Conservation (phyloP, 2,113 vertebrate species). For the Pongo pygmaeus region DNA sequence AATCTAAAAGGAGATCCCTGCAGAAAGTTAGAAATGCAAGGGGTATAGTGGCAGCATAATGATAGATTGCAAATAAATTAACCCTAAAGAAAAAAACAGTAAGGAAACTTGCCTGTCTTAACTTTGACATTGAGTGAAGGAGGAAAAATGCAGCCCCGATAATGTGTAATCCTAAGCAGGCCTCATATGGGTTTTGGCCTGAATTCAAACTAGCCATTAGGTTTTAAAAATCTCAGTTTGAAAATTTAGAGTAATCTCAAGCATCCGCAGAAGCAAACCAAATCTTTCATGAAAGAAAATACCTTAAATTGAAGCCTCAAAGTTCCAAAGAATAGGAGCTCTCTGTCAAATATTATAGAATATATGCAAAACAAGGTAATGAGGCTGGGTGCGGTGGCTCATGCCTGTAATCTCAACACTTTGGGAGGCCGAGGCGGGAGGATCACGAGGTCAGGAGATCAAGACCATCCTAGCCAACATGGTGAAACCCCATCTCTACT, state of each 20-base stretch:
- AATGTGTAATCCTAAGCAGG: not conserved
- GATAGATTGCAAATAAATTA: not conserved
- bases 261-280: constrained; percentile 24
- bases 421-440: no score
- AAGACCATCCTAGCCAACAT: no score
- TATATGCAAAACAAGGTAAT: not conserved
- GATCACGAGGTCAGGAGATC: no score
- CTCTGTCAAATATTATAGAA: not conserved
- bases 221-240: constrained; percentile 42
- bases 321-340: not conserved
- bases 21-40: not conserved
- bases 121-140: not conserved
- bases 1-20: not conserved
- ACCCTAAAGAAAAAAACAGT: constrained; percentile 5
- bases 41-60: not conserved
- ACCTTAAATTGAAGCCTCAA: constrained; percentile 29
- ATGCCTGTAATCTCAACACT: no score
- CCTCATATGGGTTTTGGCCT: not conserved
- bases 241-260: constrained; percentile 38
- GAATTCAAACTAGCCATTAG: constrained; percentile 32
- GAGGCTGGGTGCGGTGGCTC: no score
- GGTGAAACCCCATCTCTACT: no score
- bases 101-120: not conserved
- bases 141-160: not conserved
- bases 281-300: constrained; percentile 49